phyloP scores from a whole-genome alignment of 2,113 vertebrate genomes.

The Chionodraco myersi region DNA sequence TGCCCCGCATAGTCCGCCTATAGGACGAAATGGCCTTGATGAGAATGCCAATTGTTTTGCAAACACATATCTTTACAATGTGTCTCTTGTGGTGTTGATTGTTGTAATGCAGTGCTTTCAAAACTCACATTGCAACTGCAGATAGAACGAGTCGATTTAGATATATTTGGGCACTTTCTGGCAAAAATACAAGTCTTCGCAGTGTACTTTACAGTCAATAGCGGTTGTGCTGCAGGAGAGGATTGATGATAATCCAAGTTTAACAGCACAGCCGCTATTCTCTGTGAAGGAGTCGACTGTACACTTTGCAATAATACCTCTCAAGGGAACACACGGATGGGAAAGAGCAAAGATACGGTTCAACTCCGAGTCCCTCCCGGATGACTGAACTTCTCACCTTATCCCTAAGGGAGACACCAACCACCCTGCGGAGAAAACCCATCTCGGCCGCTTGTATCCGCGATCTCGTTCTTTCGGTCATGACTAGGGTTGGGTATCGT shows the following conservation, averaged over 20 bases:
- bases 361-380: no score
- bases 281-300: neutral
- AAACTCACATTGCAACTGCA: neutral
- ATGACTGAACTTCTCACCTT: no score
- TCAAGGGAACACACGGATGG: neutral
- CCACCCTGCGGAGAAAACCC: no score
- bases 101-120: neutral
- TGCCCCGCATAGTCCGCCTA: no score
- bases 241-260: neutral
- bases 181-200: neutral
- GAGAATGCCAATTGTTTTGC: neutral
- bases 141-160: neutral
- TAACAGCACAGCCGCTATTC: neutral
- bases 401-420: no score
- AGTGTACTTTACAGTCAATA: neutral
- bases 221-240: slow-evolving; percentile 3
- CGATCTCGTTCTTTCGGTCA: no score
- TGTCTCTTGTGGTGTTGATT: neutral
- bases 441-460: no score
- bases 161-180: neutral
- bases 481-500: no score
- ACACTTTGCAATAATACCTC: neutral
- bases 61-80: neutral
- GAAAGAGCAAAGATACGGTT: neutral
- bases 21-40: no score